These are phyloP conservation scores for Chloebia gouldiae DNA, from an alignment of 2,113 vertebrate genomes.

Conservation along the genomic window DNA sequence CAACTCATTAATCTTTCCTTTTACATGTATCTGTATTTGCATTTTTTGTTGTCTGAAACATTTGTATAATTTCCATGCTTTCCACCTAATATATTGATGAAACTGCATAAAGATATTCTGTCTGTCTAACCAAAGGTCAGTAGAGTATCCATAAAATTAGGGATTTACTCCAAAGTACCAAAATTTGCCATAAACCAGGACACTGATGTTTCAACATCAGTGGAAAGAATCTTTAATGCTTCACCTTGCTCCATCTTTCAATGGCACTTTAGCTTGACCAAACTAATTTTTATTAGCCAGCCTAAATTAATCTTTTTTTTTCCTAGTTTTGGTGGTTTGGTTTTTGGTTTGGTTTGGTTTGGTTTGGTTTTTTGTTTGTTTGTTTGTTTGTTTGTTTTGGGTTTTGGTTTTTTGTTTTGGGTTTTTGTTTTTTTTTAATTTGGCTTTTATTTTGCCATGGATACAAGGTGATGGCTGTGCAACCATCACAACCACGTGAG, in stretches of 20 bases:
- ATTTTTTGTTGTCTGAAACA: not conserved
- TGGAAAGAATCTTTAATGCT: not conserved
- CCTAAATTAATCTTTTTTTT: not conserved
- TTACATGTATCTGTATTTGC: not conserved
- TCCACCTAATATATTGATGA: not conserved
- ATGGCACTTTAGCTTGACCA: not conserved
- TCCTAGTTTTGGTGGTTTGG: accelerated
- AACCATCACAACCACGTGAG: not conserved
- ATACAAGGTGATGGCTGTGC: not conserved
- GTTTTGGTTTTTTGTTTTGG: accelerated
- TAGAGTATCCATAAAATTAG: not conserved
- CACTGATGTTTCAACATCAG: accelerated
- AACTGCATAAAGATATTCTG: not conserved
- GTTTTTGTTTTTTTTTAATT: not conserved
- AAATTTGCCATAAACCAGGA: not conserved
- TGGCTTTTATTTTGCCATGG: not conserved
- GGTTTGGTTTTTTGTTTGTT: not conserved
- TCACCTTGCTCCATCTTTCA: not conserved
- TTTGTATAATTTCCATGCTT: not conserved
- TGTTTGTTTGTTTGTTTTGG: not conserved
- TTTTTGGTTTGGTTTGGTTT: too few relatives aligned
- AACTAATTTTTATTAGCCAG: not conserved
- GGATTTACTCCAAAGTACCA: not conserved
- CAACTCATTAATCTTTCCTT: not conserved
- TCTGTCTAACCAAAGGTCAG: not conserved